phyloP scores from a whole-genome alignment of 2,797 vertebrate genomes.

The Fratercula arctica region DNA sequence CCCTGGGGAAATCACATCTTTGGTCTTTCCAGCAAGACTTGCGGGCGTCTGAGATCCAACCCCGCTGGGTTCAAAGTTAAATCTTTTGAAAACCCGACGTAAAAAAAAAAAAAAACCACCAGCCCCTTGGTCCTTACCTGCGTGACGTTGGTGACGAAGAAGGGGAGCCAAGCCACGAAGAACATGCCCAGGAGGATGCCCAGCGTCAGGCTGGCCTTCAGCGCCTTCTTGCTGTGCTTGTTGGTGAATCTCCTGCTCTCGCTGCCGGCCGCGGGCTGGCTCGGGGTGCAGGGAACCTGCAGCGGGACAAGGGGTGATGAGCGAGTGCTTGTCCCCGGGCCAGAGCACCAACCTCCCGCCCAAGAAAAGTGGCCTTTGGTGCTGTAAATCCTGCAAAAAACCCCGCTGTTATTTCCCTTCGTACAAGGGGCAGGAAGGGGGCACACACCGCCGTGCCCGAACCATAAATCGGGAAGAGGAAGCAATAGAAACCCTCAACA shows the following conservation, averaged over 20 bases:
- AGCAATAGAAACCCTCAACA: not conserved
- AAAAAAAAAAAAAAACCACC: no score
- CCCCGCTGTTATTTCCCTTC: no score
- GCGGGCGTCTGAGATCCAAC: not conserved
- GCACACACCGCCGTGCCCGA: fast-evolving
- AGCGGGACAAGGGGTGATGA: not conserved
- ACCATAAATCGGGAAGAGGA: not conserved
- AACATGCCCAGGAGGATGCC: slow-evolving; percentile 95
- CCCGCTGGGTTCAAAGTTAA: not conserved
- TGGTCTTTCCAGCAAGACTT: not conserved
- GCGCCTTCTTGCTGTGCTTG: slow-evolving; percentile 90
- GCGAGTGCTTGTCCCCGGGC: fast-evolving
- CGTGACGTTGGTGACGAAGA: slow-evolving; percentile 92
- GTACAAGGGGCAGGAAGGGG: fast-evolving
- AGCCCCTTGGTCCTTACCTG: slow-evolving; percentile 79
- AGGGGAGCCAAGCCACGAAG: slow-evolving; percentile 95
- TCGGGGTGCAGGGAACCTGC: slow-evolving; percentile 50
- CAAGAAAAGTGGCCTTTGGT: not conserved
- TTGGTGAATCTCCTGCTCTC: slow-evolving; percentile 85
- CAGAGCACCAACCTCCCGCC: not conserved
- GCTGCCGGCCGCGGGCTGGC: slow-evolving; percentile 63
- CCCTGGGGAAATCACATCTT: not conserved
- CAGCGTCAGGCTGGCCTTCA: slow-evolving; percentile 96
- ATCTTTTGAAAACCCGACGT: fast-evolving
- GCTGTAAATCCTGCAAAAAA: not conserved